Evolutionary conservation across 2,888 invertebrate genomes (phyloP).

Genomic region (Bimastos eiseni): DNA sequence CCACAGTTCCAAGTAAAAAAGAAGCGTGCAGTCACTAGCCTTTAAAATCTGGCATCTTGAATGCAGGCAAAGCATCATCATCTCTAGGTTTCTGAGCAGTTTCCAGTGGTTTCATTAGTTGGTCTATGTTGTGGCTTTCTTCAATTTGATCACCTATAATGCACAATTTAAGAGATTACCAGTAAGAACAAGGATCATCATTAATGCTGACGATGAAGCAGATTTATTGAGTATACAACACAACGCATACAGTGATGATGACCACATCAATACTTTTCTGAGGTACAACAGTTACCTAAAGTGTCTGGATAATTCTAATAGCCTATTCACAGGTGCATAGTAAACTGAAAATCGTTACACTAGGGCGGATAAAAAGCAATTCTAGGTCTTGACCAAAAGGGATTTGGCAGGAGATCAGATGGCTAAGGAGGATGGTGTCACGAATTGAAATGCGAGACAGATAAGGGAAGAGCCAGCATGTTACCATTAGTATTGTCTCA

Average conservation of each 20-base stretch:
- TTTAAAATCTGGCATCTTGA: neutral
- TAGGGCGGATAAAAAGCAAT: no score
- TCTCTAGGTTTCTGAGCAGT: neutral
- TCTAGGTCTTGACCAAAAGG: no score
- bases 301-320: neutral
- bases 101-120: neutral
- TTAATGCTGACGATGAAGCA: neutral
- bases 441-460: no score
- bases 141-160: neutral
- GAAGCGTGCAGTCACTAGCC: neutral
- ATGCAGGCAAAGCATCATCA: neutral
- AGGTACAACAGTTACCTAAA: neutral
- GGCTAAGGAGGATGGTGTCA: no score
- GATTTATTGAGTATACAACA: neutral
- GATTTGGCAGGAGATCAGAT: no score
- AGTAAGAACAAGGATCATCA: neutral
- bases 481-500: no score
- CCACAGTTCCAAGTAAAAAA: neutral
- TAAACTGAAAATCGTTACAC: no score
- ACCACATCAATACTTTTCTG: neutral
- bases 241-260: neutral
- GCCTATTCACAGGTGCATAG: neutral
- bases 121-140: neutral
- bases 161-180: neutral
- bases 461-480: no score